Base-by-base conservation (phyloP, 2,797 vertebrate species). In the Loriculus beryllinus region DNA sequence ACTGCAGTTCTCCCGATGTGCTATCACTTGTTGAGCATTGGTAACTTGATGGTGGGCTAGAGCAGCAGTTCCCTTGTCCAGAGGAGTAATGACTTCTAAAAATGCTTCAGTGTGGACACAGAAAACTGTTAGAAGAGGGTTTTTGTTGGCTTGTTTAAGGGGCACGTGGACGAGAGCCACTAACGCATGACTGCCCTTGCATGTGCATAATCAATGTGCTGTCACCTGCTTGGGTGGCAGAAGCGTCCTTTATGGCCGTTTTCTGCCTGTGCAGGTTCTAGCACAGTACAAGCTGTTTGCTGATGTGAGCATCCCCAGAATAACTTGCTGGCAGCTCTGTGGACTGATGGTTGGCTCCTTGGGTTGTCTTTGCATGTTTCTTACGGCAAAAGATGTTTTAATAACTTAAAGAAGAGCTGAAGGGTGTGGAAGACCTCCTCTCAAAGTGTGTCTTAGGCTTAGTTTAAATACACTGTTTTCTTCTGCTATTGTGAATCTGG, bases 181-280 rank as follows among this genome's bases (percentile, higher is more conserved):
- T 74, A 77, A 86, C 1, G 88, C 90, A 82, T 92, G 93, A 28
- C 56, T 84, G 92, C 93, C 86, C 89, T 88, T 94, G 92, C 89
- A 74, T 88, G 93, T 52, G 91, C 57, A 0, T 43, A 5, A 19
- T n/a, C 43, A 29, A 12, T 0, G 0, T 39, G 81, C 75, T 68
- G 90, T 81, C 79, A 19, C 51, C 75, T 51, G 90, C 91, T 71
- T 4, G 12, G 69, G 35, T 77, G 80, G 88, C 76, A 85, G 75
- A 77, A 12, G 64, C 91, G 84, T 72, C 76, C 79, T 79, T 89
- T 63, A 39, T 0, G 9, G 29, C 59, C 11, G 1, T 33, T 75
- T 33, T 48, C 45, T 91, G 82, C 80, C 63, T 76, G 5, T 21
- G 60, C 83, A 57, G 80, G 71, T 85, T 82, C 25, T 52, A 33